These are phyloP conservation scores for Junco hyemalis DNA, from an alignment of 2,113 vertebrate species.

Conservation along the genomic window DNA sequence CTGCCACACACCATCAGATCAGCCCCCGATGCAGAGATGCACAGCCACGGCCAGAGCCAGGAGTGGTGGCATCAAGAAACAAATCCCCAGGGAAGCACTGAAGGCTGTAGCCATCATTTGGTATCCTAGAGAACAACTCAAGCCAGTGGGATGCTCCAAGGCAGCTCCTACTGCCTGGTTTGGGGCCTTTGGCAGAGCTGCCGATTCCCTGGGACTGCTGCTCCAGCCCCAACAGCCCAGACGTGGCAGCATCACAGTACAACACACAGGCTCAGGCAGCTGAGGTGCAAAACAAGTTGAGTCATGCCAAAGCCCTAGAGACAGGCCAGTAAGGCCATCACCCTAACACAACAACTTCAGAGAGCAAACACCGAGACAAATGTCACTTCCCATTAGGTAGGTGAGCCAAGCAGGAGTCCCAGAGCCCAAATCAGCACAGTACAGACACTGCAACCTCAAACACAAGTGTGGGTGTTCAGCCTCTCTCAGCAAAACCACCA, in stretches of 20 bases:
- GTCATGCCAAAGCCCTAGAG: not conserved
- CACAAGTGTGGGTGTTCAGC: fast-evolving
- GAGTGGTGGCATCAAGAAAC: fast-evolving
- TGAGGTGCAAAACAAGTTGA: not conserved
- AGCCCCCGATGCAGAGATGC: fast-evolving
- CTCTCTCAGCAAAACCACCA: not conserved
- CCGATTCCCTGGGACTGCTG: fast-evolving
- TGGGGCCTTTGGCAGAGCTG: not conserved
- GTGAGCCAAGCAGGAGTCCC: not conserved
- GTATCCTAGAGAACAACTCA: not conserved
- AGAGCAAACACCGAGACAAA: not conserved
- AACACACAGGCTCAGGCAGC: not conserved
- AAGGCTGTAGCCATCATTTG: not conserved
- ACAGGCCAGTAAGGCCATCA: fast-evolving
- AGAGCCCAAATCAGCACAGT: not conserved
- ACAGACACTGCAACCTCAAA: not conserved
- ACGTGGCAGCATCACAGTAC: fast-evolving
- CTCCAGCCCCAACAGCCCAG: not conserved
- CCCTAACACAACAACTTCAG: fast-evolving
- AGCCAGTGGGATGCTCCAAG: not conserved
- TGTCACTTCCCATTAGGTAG: not conserved
- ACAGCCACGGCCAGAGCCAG: not conserved
- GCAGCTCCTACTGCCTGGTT: not conserved
- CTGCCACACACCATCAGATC: not conserved
- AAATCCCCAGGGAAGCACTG: not conserved